Evolutionary conservation across 2,888 invertebrate genomes (phyloP).

Genomic region (Quadroppia sp.): DNA sequence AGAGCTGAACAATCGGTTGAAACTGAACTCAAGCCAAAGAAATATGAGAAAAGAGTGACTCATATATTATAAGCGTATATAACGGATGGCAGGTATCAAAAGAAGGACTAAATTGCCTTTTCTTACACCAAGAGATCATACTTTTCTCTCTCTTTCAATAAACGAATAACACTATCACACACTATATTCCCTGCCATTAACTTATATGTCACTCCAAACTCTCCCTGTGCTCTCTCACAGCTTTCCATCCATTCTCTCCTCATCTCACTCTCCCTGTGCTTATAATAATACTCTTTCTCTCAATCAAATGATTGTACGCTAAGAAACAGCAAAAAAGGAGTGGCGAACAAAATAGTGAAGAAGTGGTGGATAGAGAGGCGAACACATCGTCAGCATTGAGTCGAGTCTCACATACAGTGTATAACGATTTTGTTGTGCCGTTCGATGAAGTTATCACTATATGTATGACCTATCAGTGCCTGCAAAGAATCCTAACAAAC

Average conservation of each 20-base stretch:
- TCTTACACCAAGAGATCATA: conserved; percentile 8
- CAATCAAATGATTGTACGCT: conserved; percentile 19
- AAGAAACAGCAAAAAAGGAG: conserved; percentile 13
- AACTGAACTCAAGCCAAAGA: neutral
- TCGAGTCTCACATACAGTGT: neutral
- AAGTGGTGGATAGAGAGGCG: neutral
- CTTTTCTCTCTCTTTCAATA: conserved; percentile 6
- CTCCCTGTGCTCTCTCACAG: conserved; percentile 1
- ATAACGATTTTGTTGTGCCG: neutral
- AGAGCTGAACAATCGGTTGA: conserved; percentile 9
- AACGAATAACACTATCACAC: conserved; percentile 26
- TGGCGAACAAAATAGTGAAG: neutral
- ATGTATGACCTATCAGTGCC: conserved; percentile 14
- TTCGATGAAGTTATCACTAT: conserved; percentile 16
- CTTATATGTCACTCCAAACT: conserved; percentile 16
- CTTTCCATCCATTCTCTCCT: neutral
- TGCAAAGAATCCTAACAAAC: neutral
- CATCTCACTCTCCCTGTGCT: neutral
- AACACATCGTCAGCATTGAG: neutral
- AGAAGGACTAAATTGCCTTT: conserved; percentile 33
- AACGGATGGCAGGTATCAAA: conserved; percentile 37
- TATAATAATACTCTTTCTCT: neutral
- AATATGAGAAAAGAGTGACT: conserved; percentile 30
- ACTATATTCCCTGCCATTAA: conserved; percentile 24
- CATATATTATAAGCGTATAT: conserved; percentile 34